Evolutionary conservation across 1,140 invertebrate species (phyloP), one percentile per base, ranked within the genome.

Genomic region (Drosophila ironensis): DNA sequence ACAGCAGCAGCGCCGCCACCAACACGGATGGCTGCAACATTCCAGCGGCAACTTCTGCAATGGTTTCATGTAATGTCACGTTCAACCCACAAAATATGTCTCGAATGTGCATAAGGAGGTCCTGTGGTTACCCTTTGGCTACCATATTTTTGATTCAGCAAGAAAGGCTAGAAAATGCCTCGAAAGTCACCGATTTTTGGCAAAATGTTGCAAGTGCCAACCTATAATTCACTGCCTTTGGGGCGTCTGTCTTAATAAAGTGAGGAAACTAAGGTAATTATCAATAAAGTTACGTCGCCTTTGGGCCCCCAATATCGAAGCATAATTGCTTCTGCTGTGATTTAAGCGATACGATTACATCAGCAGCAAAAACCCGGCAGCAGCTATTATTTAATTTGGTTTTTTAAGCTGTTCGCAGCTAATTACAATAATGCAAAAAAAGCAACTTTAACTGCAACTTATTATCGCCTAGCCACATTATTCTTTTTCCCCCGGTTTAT

Each of bases 251-350:
- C 68, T 74, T 63, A 70, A 78, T 70, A 59, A 80, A 66, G 17
- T 46, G 25, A 33, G 22, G 45, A 75, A 75, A 75, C 71, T 66
- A 47, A 51, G 37, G 35, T 80, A 75, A 81, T 80, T 71, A 80
- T 75, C 30, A 17, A 53, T 52, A 27, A 53, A 37, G 76, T 75
- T 66, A 56, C 76, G 53, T 47, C 19, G 50, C 8, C 14, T 16
- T 27, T 24, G 17, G 48, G 50, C 20, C 35, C 5, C 44, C 28
- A n/a, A 40, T 56, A 20, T 59, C 50, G 37, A 66, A 24, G 11
- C 35, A 72, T 45, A 50, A 38, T 60, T 57, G 20, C 20, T 56
- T 44, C 38, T 47, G 19, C 60, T 38, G 37, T 33, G 35, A 47
- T 70, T 52, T 9, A 11, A 53, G 7, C n/a, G 45, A 30, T 27